Conservation (phyloP, 2,797 vertebrate genomes). For the Enteromius afrohamiltoni region DNA sequence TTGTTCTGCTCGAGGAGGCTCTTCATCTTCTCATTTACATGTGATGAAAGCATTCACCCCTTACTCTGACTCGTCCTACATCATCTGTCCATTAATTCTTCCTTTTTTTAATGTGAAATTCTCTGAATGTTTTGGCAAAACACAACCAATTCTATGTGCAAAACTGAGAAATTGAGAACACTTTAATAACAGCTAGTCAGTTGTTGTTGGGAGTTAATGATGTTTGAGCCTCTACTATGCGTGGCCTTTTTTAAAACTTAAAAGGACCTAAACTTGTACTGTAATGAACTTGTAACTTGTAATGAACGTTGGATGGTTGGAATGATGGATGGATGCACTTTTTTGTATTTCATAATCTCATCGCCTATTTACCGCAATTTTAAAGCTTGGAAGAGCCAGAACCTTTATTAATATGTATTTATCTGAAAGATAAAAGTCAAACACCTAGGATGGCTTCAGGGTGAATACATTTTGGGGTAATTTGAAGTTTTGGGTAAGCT, state of each 20-base stretch:
- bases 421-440: no score
- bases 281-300: not conserved
- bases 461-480: no score
- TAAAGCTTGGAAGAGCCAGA: no score
- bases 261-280: not conserved
- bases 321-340: no score
- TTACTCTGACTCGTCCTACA: conserved; percentile 56
- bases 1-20: conserved; percentile 60
- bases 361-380: no score
- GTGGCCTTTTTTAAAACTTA: not conserved
- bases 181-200: not conserved
- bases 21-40: conserved; percentile 66
- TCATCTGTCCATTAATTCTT: conserved; percentile 52
- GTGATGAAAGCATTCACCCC: conserved; percentile 57
- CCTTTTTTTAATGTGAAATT: conserved; percentile 15
- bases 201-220: not conserved
- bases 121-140: conserved; percentile 39
- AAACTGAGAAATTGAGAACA: conserved; percentile 9
- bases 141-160: conserved; percentile 36
- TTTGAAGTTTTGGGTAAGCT: no score
- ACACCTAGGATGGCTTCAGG: no score
- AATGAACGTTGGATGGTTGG: no score
- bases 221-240: not conserved
- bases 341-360: no score
- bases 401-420: no score